phyloP scores from a whole-genome alignment of 2,888 invertebrate genomes.

The Gortyna flavago region DNA sequence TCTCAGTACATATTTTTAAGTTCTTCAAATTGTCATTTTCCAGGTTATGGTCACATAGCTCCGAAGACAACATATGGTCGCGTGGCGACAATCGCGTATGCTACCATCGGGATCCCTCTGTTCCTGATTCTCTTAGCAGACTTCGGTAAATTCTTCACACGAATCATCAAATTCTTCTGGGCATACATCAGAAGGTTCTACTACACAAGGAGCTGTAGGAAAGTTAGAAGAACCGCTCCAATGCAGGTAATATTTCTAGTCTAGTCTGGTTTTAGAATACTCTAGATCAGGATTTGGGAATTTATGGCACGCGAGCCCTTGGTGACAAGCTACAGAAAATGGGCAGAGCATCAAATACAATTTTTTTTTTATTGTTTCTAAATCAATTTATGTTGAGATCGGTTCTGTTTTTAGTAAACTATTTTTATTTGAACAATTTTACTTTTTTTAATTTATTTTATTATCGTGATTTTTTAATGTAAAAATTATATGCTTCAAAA shows the following conservation, averaged over 20 bases:
- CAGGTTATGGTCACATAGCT: slow-evolving; percentile 99
- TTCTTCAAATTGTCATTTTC: slow-evolving; percentile 61
- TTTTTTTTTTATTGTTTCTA: slow-evolving; percentile 6
- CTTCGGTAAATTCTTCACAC: slow-evolving; percentile 97
- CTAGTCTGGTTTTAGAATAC: slow-evolving; percentile 1
- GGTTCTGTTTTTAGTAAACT: neutral
- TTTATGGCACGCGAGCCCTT: neutral
- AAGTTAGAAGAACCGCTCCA: slow-evolving; percentile 93
- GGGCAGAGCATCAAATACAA: slow-evolving; percentile 15
- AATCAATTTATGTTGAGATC: slow-evolving; percentile 8
- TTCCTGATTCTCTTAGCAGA: slow-evolving; percentile 98
- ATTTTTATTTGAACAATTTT: neutral
- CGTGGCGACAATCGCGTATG: slow-evolving; percentile 97
- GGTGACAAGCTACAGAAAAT: neutral
- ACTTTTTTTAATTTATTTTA: too few relatives aligned
- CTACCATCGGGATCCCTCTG: slow-evolving; percentile 98
- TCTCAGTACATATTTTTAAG: neutral
- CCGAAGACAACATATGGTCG: slow-evolving; percentile 96
- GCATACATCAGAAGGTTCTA: slow-evolving; percentile 95
- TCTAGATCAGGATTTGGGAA: neutral
- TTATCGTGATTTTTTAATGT: neutral
- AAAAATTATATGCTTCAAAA: too few relatives aligned
- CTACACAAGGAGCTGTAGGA: slow-evolving; percentile 95
- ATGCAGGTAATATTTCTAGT: slow-evolving; percentile 91
- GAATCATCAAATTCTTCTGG: slow-evolving; percentile 97